Evolutionary conservation across 2,797 vertebrate species (phyloP), one percentile per base, ranked within the genome.

Genomic region (Ataeniobius toweri): DNA sequence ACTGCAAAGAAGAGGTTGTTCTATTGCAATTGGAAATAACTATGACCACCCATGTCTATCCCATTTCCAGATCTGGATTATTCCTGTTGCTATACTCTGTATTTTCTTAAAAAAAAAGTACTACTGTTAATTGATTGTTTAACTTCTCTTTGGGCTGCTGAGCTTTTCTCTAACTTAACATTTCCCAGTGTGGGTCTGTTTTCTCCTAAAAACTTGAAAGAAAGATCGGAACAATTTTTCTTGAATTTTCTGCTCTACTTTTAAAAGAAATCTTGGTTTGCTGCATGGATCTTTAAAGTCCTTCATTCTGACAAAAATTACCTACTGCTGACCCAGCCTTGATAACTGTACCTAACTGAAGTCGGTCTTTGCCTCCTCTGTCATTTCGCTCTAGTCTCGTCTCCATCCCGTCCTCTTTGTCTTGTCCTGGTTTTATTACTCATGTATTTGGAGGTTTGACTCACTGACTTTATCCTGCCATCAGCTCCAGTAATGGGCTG

Each of bases 401-500:
- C 26, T 70, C 46, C 14, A 70, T 81, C 44, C 71, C 46, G 44
- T 58, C 0, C 48, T 74, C 63, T 36, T 48, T 77, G 77, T 79
- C 72, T 50, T 44, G 31, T 78, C 70, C 55, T 48, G 75, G 18
- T 76, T 46, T 59, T 79, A 65, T 88, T 14, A 41, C 18, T 80
- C 73, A 68, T 70, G 1, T 73, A 68, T 3, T 58, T 24, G n/a
- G 69, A 73, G 39, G 79, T 8, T 44, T 79, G 10, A 73, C 81
- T 75, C 3, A 51, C 83, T 83, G 59, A 83, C 24, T 82, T 63
- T 79, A 22, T 79, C 78, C 61, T 65, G 18, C 36, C 58, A 48
- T 65, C 59, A 83, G 82, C 84, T 84, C 86, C 96, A 97, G 98
- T 82, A 77, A 83, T 94, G n/a, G 95, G 95, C 92, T 99, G 96